Base-by-base conservation (phyloP, 2,888 invertebrate genomes). In the Caenorhabditis angaria region DNA sequence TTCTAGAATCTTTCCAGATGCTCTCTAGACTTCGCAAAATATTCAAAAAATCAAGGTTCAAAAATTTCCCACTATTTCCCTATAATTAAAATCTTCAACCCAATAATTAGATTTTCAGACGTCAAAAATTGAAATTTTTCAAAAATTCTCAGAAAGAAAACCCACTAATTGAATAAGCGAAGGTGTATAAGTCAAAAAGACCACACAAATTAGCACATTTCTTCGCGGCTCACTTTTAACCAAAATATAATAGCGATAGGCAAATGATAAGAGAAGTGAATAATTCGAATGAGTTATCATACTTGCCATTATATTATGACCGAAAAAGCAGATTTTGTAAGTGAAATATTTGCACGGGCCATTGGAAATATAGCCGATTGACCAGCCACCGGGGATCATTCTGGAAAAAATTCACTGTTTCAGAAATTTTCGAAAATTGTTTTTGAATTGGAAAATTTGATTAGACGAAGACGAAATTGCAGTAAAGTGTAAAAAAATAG, bases 171-270 rank as follows among this genome's bases (percentile, higher is more conserved):
- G 65, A 1, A 62, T 22, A 28, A 65, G 41, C 14, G 61, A 70
- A 10, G 61, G 60, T 27, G 58, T 10, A 35, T 65, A 65, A 8
- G 55, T 48, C 6, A 61, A 14, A 18, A 59, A 18, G 1, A 70
- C 54, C 8, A 65, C 62, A 10, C 29, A 24, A 0, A 65, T 32
- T 18, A 63, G 54, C 25, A 62, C 58, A 50, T 57, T 66, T 24
- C 64, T 29, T 29, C 25, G 54, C 5, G 61, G 65, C 41, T 70
- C 70, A 5, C 59, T 60, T 58, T 59, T 62, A 35, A 32, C 47
- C 20, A 70, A 60, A 18, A 70, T 66, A 32, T 66, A 65, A 53
- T 70, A 70, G 27, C 70, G 70, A 59, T 70, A 70, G 24, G 65
- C 70, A 51, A 70, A 70, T n/a, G 71, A 72, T n/a, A 72, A 56